These are phyloP conservation scores for Hypotaenidia okinawae DNA, from an alignment of 2,797 vertebrate genomes.

Conservation along the genomic window DNA sequence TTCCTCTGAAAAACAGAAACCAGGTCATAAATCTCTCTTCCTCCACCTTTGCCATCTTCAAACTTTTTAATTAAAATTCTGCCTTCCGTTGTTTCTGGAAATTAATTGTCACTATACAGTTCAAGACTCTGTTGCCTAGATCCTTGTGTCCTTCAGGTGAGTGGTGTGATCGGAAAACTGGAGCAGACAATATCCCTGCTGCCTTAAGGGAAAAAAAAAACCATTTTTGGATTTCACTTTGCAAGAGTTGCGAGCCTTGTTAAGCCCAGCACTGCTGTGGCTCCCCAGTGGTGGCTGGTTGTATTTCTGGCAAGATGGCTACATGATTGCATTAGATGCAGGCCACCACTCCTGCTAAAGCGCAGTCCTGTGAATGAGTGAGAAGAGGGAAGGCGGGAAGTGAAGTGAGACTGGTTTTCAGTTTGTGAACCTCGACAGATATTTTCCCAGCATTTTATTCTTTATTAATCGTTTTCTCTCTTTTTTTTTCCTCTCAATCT, in stretches of 20 bases:
- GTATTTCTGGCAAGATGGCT: neutral
- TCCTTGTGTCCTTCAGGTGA: constrained; percentile 23
- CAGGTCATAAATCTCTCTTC: neutral
- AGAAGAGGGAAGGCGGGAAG: neutral
- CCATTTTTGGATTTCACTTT: neutral
- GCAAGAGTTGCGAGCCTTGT: neutral
- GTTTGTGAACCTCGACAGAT: neutral
- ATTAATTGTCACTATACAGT: neutral
- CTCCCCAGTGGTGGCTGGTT: neutral
- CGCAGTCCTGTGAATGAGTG: neutral
- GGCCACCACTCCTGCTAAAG: neutral
- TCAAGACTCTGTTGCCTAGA: neutral
- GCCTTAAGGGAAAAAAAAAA: neutral
- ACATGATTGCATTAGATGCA: neutral
- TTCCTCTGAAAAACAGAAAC: neutral
- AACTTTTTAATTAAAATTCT: constrained; percentile 17
- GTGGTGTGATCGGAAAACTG: neutral
- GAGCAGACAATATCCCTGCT: neutral
- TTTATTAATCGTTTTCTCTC: neutral
- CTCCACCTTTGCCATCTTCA: neutral
- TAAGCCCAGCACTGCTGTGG: neutral
- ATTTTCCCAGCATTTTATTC: neutral
- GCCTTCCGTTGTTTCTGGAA: neutral
- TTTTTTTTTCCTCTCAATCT: neutral
- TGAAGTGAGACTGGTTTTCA: neutral